Conservation (phyloP, 2,113 vertebrate genomes). For the Pygoscelis adeliae region DNA sequence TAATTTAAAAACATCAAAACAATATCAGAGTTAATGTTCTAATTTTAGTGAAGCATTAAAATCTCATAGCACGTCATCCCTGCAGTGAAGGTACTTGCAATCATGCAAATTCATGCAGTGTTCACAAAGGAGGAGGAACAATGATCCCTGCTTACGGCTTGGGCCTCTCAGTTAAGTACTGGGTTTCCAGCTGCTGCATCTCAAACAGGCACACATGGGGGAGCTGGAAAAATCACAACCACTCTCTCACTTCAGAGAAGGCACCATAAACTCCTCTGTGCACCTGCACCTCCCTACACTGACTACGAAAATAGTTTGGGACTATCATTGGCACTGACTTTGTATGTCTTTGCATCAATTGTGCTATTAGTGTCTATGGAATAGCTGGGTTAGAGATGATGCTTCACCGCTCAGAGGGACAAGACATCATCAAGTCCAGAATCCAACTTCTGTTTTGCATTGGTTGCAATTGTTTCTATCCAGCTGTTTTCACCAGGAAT, state of each 20-base stretch:
- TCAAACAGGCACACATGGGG: background rate
- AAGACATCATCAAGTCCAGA: background rate
- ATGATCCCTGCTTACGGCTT: background rate
- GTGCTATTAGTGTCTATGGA: background rate
- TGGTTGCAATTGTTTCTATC: background rate
- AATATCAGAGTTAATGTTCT: background rate
- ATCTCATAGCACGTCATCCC: background rate
- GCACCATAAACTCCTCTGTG: background rate
- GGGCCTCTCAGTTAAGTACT: background rate
- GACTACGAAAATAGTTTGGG: background rate
- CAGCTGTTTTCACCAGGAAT: background rate
- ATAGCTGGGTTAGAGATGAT: background rate
- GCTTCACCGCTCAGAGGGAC: background rate
- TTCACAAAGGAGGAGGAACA: background rate
- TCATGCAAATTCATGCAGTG: slow-evolving; percentile 2
- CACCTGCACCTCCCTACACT: background rate
- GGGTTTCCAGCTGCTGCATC: slow-evolving; percentile 16
- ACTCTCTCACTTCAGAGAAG: background rate
- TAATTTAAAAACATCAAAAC: background rate
- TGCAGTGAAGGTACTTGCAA: background rate
- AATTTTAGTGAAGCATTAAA: slow-evolving; percentile 6
- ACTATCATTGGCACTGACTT: background rate
- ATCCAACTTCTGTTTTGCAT: background rate
- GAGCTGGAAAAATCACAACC: background rate
- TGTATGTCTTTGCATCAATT: background rate